Percentiles rank a stretch among this genome's conserved stretches.
Conservation (phyloP, 2,113 vertebrate species). For the Tragelaphus imberbis region DNA sequence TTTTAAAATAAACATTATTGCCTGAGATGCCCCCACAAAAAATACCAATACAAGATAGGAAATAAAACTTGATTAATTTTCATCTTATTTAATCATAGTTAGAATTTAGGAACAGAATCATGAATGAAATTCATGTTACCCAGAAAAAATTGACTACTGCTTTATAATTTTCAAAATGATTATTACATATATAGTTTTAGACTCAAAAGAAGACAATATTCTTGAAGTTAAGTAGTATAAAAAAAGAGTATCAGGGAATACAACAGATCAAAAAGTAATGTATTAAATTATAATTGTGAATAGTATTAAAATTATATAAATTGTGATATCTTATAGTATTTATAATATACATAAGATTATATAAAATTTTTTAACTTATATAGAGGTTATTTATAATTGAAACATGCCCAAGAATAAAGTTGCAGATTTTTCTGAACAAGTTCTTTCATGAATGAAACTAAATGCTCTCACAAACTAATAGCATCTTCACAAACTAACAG, state of each 20-base stretch:
- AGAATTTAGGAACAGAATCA: constrained; percentile 36
- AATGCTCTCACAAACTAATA: background rate
- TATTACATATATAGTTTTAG: background rate
- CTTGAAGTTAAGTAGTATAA: background rate
- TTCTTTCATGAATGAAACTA: background rate
- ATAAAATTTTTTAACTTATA: background rate
- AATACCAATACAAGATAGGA: background rate
- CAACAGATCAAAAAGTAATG: background rate
- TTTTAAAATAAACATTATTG: background rate
- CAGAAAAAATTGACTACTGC: background rate
- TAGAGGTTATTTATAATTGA: constrained; percentile 6
- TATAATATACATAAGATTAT: background rate
- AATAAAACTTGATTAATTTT: background rate
- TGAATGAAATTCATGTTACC: background rate
- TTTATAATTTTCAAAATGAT: background rate
- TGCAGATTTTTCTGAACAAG: background rate
- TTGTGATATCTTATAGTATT: background rate
- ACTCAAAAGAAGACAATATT: constrained; percentile 22
- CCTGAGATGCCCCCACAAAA: background rate
- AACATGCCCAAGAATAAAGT: background rate
- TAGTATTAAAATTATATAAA: background rate
- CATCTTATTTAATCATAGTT: background rate
- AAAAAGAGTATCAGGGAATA: background rate
- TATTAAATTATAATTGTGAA: background rate
- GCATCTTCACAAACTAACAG: background rate